A percentile compares a stretch with the other conserved stretches of the same genome.
These are phyloP conservation scores for Neuroterus valhalla DNA, from an alignment of 1,140 invertebrate species.

Conservation along the genomic window DNA sequence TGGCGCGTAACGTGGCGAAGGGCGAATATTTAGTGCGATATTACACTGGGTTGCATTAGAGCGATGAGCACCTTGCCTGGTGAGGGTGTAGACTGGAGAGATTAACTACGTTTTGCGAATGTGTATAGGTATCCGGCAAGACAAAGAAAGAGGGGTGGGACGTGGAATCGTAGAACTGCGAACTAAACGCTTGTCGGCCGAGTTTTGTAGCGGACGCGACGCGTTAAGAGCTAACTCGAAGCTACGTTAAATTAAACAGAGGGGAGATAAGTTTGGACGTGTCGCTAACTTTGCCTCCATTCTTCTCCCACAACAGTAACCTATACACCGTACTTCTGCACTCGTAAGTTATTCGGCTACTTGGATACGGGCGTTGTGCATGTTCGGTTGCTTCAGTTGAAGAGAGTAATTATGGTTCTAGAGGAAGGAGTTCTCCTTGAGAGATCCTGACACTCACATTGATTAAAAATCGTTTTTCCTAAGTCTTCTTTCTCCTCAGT, in stretches of 20 bases:
- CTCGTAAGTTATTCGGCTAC: slow-evolving; percentile 55
- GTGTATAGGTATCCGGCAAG: slow-evolving; percentile 42
- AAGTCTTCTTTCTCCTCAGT: too few species aligned
- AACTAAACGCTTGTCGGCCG: slow-evolving; percentile 60
- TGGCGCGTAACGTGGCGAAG: slow-evolving; percentile 48
- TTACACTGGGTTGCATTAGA: slow-evolving; percentile 36
- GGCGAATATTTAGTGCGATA: slow-evolving; percentile 45
- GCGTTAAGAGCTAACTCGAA: slow-evolving; percentile 69
- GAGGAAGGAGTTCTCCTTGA: too few species aligned
- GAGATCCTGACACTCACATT: too few species aligned
- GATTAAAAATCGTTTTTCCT: too few species aligned
- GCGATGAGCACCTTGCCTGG: slow-evolving; percentile 43
- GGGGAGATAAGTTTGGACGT: slow-evolving; percentile 69
- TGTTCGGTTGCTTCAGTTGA: slow-evolving; percentile 51
- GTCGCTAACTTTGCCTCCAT: slow-evolving; percentile 66
- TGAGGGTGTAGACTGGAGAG: neutral
- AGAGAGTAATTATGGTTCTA: slow-evolving; percentile 43
- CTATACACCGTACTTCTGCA: slow-evolving; percentile 53
- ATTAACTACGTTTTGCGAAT: slow-evolving; percentile 17
- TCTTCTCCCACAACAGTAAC: slow-evolving; percentile 44
- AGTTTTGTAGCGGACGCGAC: slow-evolving; percentile 56
- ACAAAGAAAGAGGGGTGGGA: slow-evolving; percentile 37
- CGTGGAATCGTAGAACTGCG: slow-evolving; percentile 48
- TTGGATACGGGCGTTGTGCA: slow-evolving; percentile 53
- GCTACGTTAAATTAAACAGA: slow-evolving; percentile 71